Evolutionary conservation across 2,888 invertebrate genomes (phyloP), one percentile per base, ranked within the genome.

Genomic region (Ennomos quercinarius): DNA sequence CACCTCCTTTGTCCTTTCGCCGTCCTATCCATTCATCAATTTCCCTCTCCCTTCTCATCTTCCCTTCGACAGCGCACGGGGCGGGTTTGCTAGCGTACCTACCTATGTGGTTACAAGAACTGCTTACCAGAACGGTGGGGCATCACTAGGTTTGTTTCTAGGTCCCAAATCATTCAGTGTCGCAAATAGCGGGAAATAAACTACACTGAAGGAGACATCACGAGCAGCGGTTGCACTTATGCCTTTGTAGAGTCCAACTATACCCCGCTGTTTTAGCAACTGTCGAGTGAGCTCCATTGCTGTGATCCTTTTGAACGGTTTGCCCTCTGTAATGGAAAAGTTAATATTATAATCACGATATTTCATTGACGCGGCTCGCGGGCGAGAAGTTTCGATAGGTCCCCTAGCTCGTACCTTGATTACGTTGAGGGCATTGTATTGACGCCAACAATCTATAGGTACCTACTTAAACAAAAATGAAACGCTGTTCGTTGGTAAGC

Each of bases 131-230:
- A 98, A 98, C 6, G 97, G 97, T 13, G 95, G 94, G 67, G 94
- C 93, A 9, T 93, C 94, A 8, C 94, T 94, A 27, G 51, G 34
- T 0, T 12, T 40, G 11, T 95, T 95, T 66, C 95, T 94, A 0
- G 97, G 97, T 0, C 98, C 99, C 63, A 98, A 84, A 58, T 95
- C 94, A 83, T 99, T 99, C 11, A 99, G 93, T 52, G 97, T 96
- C 13, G 99, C 99, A 87, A 99, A 99, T 58, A 99, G 88, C 36
- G 99, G 99, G 91, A 99, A 99, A 91, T 99, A 99, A 43, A 99
- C 96, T 27, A 99, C 93, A 35, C 99, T 99, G 93, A 99, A 99
- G 36, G 97, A 96, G 4, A 99, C 96, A 86, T 99, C 99, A 61
- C 99, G 93, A 0, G 97, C 93, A 71, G 96, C 97, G 0, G 99